Percentiles rank a stretch among this genome's conserved stretches.
phyloP scores from a whole-genome alignment of 1,140 invertebrate genomes.

The Adoxophyes honmai region DNA sequence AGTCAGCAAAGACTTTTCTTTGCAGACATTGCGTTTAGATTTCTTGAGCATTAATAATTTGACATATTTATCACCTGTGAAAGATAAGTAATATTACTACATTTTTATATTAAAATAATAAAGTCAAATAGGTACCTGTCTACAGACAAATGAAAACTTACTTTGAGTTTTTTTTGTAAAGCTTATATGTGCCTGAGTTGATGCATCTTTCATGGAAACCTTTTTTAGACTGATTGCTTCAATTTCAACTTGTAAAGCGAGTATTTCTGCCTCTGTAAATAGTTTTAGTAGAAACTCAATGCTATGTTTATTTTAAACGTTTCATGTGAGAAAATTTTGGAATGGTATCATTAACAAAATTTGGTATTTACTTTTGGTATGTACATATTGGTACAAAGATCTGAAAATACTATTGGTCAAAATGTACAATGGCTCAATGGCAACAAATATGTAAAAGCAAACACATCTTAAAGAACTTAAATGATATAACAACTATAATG shows the following conservation, averaged over 20 bases:
- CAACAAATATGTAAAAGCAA: too few species aligned
- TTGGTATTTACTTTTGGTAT: too few species aligned
- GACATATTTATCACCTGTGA: constrained; percentile 49
- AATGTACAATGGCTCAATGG: too few species aligned
- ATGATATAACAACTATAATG: too few species aligned
- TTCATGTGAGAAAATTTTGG: too few species aligned
- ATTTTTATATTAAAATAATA: constrained; percentile 8
- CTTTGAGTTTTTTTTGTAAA: constrained; percentile 48
- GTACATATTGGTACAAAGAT: too few species aligned
- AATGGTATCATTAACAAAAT: background rate
- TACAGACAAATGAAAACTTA: constrained; percentile 34
- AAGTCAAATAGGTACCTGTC: too few species aligned
- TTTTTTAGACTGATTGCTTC: constrained; percentile 40
- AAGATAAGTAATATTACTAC: constrained; percentile 21
- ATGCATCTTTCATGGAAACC: constrained; percentile 48
- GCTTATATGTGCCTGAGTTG: constrained; percentile 49
- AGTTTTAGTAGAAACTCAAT: constrained; percentile 7
- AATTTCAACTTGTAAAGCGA: constrained; percentile 61
- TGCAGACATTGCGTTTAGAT: constrained; percentile 39
- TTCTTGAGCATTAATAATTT: constrained; percentile 54
- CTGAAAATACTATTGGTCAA: too few species aligned
- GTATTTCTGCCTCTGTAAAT: constrained; percentile 62
- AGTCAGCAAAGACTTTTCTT: constrained; percentile 23
- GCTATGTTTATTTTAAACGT: too few species aligned
- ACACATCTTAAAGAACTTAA: too few species aligned